Base-by-base conservation (phyloP, 2,888 invertebrate genomes). In the Hypena proboscidalis region DNA sequence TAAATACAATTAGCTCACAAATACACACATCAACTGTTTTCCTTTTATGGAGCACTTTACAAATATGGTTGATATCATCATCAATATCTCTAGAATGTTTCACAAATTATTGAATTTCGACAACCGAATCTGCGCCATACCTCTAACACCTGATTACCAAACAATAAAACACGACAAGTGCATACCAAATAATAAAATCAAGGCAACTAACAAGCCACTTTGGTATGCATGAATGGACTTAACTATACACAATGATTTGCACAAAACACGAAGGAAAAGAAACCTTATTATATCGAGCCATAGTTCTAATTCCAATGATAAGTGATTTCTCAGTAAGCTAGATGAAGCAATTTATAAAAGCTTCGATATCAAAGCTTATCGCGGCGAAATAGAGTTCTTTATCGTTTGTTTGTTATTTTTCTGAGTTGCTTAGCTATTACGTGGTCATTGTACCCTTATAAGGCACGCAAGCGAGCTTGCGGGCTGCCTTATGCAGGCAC, bases 381-480 rank as follows among this genome's bases (percentile, higher is more conserved):
- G 1, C 9, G 7, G n/a, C 3, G 30, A 5, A 4, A 19, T 46
- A 19, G 27, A 10, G 35, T 35, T 26, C 5, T 31, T 8, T 8
- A 35, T 46, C 32, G 23, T 26, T 17, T 43, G 26, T 1, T 4
- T 1, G 13, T 2, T 14, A 1, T 23, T 32, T 15, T 31, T 41
- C n/a, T 25, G 9, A 27, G 41, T 25, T 38, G 30, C 22, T 20
- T n/a, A 23, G 21, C 7, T 38, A 31, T 32, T 47, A 37, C 26
- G 38, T 64, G 64, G 63, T 63, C 65, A 56, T 48, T 64, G 65
- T 64, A 56, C 61, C 58, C 58, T 38, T 44, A 53, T 49, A 64
- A 40, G 58, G 65, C 39, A 45, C 22, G 36, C 31, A 38, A 46
- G 47, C 45, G 40, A 47, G 26, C 39, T 37, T 25, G 21, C 30